Evolutionary conservation across 2,797 vertebrate species (phyloP).

Genomic region (Labroides dimidiatus): DNA sequence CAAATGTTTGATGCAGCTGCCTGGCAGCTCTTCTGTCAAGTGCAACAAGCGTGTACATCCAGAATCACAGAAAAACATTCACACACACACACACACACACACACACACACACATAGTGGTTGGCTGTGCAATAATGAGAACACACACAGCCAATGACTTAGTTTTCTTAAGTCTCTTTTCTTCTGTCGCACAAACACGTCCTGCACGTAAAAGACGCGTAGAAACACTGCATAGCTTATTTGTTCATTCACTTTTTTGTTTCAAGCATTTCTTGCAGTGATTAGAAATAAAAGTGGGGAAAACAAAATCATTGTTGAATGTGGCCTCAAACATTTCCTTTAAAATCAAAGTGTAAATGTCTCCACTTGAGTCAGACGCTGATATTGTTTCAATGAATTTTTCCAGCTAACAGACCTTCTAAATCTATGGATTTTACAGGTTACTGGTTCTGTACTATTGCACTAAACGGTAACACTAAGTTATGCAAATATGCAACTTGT

Average conservation of each 20-base stretch:
- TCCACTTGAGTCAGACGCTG: background rate
- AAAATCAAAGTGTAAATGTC: background rate
- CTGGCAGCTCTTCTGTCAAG: constrained; percentile 67
- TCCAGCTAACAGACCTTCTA: no score
- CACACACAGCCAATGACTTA: background rate
- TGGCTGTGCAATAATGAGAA: constrained; percentile 26
- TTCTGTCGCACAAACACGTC: background rate
- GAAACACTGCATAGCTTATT: no score
- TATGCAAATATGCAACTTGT: no score
- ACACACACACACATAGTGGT: constrained; percentile 9
- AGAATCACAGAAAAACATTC: constrained; percentile 51
- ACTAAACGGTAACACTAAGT: no score
- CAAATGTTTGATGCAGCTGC: constrained; percentile 70
- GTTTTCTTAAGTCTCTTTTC: background rate
- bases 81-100: constrained; percentile 27
- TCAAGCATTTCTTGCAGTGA: background rate
- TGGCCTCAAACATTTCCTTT: background rate
- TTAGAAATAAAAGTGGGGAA: background rate
- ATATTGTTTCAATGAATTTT: background rate
- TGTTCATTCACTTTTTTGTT: background rate
- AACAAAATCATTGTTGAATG: background rate
- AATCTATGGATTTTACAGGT: no score
- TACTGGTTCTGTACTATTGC: no score
- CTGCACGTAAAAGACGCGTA: background rate
- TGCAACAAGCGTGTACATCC: constrained; percentile 48